phyloP scores from a whole-genome alignment of 2,113 vertebrate species.

The Chloroceryle aenea region DNA sequence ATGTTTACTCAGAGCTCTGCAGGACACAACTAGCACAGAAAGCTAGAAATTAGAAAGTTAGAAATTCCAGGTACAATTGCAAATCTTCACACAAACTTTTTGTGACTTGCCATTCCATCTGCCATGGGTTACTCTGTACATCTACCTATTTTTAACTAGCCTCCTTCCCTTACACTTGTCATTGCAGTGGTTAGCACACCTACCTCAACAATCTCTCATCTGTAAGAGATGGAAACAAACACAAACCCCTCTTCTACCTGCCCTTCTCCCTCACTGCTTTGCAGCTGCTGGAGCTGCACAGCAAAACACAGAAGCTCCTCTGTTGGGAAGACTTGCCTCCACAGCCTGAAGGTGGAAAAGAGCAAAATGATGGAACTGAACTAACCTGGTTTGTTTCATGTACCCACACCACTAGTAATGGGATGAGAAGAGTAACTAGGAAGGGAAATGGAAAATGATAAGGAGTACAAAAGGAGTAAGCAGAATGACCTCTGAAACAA shows the following conservation, averaged over 20 bases:
- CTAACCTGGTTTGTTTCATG: neutral
- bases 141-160: neutral
- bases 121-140: neutral
- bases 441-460: neutral
- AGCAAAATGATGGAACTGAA: neutral
- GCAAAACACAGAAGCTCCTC: neutral
- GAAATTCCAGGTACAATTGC: neutral
- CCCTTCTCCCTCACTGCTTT: neutral
- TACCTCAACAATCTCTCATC: neutral
- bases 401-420: neutral
- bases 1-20: neutral
- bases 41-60: too few species aligned
- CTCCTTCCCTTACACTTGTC: neutral
- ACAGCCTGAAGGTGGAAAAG: neutral
- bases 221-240: neutral
- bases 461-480: neutral
- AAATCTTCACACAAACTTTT: neutral
- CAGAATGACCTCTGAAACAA: neutral
- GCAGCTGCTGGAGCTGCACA: neutral
- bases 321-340: neutral
- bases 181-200: neutral
- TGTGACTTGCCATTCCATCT: neutral
- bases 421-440: neutral
- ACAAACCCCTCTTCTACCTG: neutral
- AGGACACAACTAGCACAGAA: neutral